Evolutionary conservation across 1,140 invertebrate genomes (phyloP), one percentile per base, ranked within the genome.

Genomic region (Zaprionus camerounensis): DNA sequence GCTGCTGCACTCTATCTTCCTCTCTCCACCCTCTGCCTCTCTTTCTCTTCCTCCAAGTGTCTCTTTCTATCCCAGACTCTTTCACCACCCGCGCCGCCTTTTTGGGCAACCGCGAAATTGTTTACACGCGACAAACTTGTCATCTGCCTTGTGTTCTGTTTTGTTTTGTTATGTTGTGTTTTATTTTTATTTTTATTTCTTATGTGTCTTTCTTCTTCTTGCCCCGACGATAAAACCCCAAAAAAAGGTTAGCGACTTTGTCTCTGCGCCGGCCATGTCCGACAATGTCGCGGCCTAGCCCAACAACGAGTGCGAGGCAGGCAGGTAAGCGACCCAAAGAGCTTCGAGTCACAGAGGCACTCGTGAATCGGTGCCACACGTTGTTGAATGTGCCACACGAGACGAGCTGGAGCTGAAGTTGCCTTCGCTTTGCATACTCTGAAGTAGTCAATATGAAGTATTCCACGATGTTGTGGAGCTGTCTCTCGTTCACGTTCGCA

Each of bases 111-210:
- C 81, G 81, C 84, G 12, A 71, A 87, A 88, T 88, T 87, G 84
- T 88, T 87, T 87, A 90, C 84, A 87, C 85, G 84, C 84, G 84
- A 88, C 84, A 87, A 87, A 87, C 85, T 87, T 88, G 84, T 87
- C 84, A 88, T 87, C 61, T 81, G 51, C 66, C 63, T 44, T 65
- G 22, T 64, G 61, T 56, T 64, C 17, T 17, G 63, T 17, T 17
- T 17, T 17, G 17, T 51, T 56, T 81, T 68, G n/a, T 41, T 24
- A 3, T 20, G 46, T 51, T 66, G 22, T 41, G 63, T 51, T 44
- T 36, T 69, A 17, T 41, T 28, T 80, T 61, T 82, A 17, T 41
- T 28, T 80, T 61, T 82, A 67, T 78, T 62, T 76, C 59, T 75
- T 76, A 71, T 88, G 80, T 79, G 74, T 61, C 44, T 57, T 63